A percentile compares a stretch with the other conserved stretches of the same genome.
Conservation (phyloP, 2,113 vertebrate genomes). For the Anguilla rostrata region DNA sequence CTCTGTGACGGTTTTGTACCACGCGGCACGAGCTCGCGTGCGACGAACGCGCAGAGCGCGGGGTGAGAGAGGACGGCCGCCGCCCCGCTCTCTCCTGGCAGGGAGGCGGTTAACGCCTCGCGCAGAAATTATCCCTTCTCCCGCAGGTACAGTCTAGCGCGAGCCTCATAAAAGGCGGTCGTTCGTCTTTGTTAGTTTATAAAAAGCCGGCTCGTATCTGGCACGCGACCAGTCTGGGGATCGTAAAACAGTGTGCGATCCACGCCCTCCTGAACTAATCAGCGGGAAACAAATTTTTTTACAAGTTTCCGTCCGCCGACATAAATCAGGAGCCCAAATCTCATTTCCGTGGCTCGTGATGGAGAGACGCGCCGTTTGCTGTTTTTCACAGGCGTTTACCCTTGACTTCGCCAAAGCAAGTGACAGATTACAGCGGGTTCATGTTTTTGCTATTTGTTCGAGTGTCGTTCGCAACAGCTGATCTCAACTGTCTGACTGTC, state of each 20-base stretch:
- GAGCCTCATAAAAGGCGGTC: slow-evolving; percentile 66
- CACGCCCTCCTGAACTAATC: slow-evolving; percentile 81
- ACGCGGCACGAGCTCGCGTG: background rate
- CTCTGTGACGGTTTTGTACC: background rate
- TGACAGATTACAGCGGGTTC: slow-evolving; percentile 77
- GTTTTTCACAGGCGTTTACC: slow-evolving; percentile 59
- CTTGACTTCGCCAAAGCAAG: slow-evolving; percentile 68
- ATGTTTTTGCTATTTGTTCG: slow-evolving; percentile 58
- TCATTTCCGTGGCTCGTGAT: slow-evolving; percentile 77
- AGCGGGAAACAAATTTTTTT: slow-evolving; percentile 83
- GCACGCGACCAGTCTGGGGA: slow-evolving; percentile 65
- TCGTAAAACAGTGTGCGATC: slow-evolving; percentile 76
- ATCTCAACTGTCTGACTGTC: slow-evolving; percentile 45
- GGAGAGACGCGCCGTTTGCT: slow-evolving; percentile 61
- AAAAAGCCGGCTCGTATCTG: slow-evolving; percentile 83
- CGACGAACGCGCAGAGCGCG: background rate
- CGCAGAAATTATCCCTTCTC: slow-evolving; percentile 33
- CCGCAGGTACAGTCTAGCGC: slow-evolving; percentile 55
- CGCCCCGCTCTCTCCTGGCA: background rate
- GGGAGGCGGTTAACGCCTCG: slow-evolving; percentile 8
- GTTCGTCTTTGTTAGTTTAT: slow-evolving; percentile 87
- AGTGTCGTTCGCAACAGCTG: slow-evolving; percentile 53
- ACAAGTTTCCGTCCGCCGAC: slow-evolving; percentile 71
- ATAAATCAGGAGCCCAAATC: slow-evolving; percentile 77
- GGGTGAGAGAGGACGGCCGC: too few relatives aligned